Evolutionary conservation across 2,113 vertebrate genomes (phyloP).

Genomic region (Gopherus flavomarginatus): DNA sequence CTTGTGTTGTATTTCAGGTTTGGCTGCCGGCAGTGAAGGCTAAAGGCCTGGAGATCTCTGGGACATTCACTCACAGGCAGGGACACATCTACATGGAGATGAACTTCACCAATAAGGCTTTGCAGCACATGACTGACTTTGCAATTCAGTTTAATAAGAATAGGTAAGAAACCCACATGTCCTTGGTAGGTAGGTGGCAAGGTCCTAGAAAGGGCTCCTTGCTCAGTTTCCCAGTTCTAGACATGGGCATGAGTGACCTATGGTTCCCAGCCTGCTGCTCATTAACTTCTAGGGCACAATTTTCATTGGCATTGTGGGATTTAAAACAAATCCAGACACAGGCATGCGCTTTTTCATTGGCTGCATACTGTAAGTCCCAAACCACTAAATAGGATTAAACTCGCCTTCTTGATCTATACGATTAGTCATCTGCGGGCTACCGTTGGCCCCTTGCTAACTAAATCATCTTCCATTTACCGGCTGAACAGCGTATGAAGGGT

Average conservation of each 20-base stretch:
- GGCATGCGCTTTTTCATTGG: neutral
- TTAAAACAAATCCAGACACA: neutral
- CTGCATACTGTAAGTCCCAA: neutral
- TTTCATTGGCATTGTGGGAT: neutral
- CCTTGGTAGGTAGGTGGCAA: fast-evolving
- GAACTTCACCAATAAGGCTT: constrained; percentile 97
- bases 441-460: neutral
- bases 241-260: neutral
- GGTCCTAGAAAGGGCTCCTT: neutral
- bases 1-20: constrained; percentile 81
- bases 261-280: neutral
- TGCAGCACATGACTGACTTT: constrained; percentile 99
- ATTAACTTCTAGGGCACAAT: neutral
- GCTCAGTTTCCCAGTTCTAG: neutral
- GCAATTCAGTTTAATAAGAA: constrained; percentile 99
- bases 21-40: constrained; percentile 98
- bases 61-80: constrained; percentile 96
- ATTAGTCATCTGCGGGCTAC: neutral
- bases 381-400: neutral
- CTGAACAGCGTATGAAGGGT: neutral
- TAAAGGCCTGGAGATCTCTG: constrained; percentile 96
- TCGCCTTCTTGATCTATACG: neutral
- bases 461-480: neutral
- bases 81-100: constrained; percentile 99
- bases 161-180: constrained; percentile 81